Base-by-base conservation (phyloP, 2,888 invertebrate genomes). In the Acanthosepion pharaonis region DNA sequence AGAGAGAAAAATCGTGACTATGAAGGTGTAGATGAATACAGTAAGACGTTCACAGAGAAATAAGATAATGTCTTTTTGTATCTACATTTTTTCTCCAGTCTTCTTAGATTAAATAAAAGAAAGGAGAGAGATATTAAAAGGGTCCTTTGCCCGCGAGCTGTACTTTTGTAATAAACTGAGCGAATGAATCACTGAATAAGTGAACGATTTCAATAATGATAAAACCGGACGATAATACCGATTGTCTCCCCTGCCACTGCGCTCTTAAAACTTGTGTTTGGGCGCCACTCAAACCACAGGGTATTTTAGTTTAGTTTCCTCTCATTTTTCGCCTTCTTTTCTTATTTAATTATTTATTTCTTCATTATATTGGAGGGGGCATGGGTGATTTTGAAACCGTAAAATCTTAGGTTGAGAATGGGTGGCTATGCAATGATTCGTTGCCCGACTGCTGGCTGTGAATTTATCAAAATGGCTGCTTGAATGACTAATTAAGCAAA, bases 381-480 rank as follows among this genome's bases (percentile, higher is more conserved):
- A 1, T 11, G 78, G n/a, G 4, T n/a, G n/a, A n/a, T 78, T n/a
- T n/a, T n/a, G 33, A 78, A n/a, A n/a, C 78, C 78, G 78, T 78
- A 33, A 78, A 78, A 4, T 78, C 78, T 78, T 78, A 15, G n/a
- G 78, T 11, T 9, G 15, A n/a, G 78, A n/a, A 11, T n/a, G 4
- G 78, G 78, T 78, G 9, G 78, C 78, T 78, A 78, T 78, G n/a
- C 11, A 78, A n/a, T n/a, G n/a, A 78, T 78, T 78, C 5, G 15
- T 11, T n/a, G 11, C 18, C 5, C n/a, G 78, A 78, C n/a, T 78
- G n/a, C 78, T 78, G n/a, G 78, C 78, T 78, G 78, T 9, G 78
- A 78, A 78, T 11, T 78, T 78, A 78, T 78, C 78, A 78, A 78
- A 78, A 78, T 78, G 78, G 78, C 78, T 78, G 78, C 78, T 78